phyloP scores from a whole-genome alignment of 92 coral and sea anemone genomes.

The Pocillopora meandrina region DNA sequence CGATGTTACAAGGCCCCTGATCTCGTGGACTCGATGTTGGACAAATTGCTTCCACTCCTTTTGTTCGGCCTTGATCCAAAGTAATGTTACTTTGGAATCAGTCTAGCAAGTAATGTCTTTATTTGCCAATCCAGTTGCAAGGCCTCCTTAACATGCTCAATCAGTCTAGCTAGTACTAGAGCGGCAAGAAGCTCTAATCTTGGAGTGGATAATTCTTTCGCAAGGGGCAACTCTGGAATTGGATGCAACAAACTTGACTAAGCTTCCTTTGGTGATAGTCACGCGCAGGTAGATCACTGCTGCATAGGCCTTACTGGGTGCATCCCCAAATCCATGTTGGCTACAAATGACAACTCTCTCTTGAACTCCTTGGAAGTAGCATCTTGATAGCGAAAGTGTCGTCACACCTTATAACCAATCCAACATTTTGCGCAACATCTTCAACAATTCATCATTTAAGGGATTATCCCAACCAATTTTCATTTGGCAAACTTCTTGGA shows the following conservation, averaged over 20 bases:
- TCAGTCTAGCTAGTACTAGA: constrained; percentile 7
- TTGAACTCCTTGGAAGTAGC: constrained; percentile 19
- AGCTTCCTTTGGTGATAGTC: constrained; percentile 36
- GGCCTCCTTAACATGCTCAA: constrained; percentile 2
- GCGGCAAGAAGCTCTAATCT: constrained; percentile 41
- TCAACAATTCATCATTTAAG: constrained; percentile 35
- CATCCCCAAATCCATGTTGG: constrained; percentile 15
- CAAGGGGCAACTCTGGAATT: constrained; percentile 33
- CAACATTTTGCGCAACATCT: constrained; percentile 36
- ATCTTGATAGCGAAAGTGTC: constrained; percentile 33
- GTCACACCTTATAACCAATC: constrained; percentile 26
- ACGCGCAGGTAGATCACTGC: constrained; percentile 48
- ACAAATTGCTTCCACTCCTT: constrained; percentile 60
- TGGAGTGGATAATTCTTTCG: constrained; percentile 17
- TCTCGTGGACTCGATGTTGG: constrained; percentile 54
- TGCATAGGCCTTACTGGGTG: too few relatives aligned
- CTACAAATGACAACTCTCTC: constrained; percentile 28
- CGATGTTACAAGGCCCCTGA: constrained; percentile 47
- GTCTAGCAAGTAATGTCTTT: constrained; percentile 50
- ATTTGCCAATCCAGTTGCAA: neutral
- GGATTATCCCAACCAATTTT: constrained; percentile 50
- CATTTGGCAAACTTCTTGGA: constrained; percentile 43
- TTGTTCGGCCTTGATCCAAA: constrained; percentile 56
- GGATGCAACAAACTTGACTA: constrained; percentile 17
- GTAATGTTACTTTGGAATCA: constrained; percentile 56